A percentile compares a stretch with the other conserved stretches of the same genome.
Conservation (phyloP, 2,113 vertebrate genomes). For the Misgurnus mizolepis region DNA sequence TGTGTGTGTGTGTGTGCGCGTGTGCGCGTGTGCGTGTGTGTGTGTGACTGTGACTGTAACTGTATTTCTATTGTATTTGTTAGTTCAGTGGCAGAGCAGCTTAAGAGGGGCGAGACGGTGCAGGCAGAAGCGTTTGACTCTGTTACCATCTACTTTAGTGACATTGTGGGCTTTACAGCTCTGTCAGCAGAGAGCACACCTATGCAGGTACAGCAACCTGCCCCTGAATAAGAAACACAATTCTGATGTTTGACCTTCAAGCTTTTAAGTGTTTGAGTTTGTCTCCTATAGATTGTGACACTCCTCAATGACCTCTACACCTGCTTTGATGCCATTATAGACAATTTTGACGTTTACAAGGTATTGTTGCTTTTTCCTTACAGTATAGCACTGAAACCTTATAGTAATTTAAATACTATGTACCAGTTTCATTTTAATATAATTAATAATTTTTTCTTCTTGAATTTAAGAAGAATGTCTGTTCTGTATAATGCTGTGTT, state of each 20-base stretch:
- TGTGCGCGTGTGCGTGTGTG: no score
- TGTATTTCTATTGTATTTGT: slow-evolving; percentile 11
- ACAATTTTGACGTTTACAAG: slow-evolving; percentile 98
- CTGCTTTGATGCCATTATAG: slow-evolving; percentile 95
- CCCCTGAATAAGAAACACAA: not conserved
- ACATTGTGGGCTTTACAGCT: slow-evolving; percentile 92
- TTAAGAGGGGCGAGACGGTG: slow-evolving; percentile 90
- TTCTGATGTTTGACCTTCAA: not conserved
- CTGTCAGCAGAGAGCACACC: slow-evolving; percentile 91
- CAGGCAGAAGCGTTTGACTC: slow-evolving; percentile 93
- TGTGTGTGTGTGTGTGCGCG: no score
- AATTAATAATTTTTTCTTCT: no score
- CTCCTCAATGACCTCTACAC: slow-evolving; percentile 95
- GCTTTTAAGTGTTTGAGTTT: not conserved
- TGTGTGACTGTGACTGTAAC: not conserved
- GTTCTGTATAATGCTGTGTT: no score
- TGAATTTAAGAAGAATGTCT: no score
- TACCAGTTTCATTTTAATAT: not conserved
- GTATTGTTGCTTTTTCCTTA: slow-evolving; percentile 63
- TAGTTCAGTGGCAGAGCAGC: slow-evolving; percentile 93
- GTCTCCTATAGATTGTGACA: slow-evolving; percentile 81
- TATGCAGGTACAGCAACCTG: slow-evolving; percentile 80
- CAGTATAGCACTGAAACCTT: not conserved
- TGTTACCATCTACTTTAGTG: slow-evolving; percentile 96
- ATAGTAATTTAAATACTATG: not conserved